Evolutionary conservation across 2,797 vertebrate species (phyloP).

Genomic region (Neomorphus geoffroyi): DNA sequence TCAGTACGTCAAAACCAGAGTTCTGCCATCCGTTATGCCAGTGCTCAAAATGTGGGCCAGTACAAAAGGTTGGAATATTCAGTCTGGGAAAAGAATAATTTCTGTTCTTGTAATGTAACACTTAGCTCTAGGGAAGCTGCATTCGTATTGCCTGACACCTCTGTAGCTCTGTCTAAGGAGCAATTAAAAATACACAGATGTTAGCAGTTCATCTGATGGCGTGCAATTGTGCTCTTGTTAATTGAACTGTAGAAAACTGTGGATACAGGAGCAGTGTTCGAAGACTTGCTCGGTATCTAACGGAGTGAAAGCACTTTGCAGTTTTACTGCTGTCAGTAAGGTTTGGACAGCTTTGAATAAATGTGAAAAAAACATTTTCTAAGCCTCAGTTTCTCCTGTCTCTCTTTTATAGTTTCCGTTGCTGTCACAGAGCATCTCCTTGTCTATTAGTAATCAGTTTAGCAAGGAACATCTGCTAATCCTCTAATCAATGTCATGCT

Average conservation of each 20-base stretch:
- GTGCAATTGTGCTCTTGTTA: background rate
- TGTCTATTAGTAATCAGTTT: background rate
- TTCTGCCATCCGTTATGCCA: constrained; percentile 96
- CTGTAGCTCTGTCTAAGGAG: background rate
- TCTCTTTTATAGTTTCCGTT: background rate
- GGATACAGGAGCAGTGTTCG: background rate
- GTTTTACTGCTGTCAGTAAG: background rate
- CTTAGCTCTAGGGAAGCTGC: background rate
- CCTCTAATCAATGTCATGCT: background rate
- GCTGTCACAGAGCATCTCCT: background rate
- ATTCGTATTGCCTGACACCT: background rate
- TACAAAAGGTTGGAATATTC: constrained; percentile 83
- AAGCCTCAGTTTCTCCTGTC: background rate
- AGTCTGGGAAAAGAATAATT: background rate
- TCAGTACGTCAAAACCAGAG: constrained; percentile 52
- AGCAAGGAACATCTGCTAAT: constrained; percentile 13
- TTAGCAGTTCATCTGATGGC: background rate
- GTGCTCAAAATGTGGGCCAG: constrained; percentile 87
- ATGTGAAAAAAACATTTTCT: background rate
- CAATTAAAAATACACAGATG: background rate
- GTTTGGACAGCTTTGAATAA: background rate
- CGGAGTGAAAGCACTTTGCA: background rate
- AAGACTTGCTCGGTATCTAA: background rate
- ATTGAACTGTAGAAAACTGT: background rate
- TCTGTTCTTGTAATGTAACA: background rate